These are phyloP conservation scores for Vanessa atalanta DNA, from an alignment of 1,140 invertebrate genomes.

Conservation along the genomic window DNA sequence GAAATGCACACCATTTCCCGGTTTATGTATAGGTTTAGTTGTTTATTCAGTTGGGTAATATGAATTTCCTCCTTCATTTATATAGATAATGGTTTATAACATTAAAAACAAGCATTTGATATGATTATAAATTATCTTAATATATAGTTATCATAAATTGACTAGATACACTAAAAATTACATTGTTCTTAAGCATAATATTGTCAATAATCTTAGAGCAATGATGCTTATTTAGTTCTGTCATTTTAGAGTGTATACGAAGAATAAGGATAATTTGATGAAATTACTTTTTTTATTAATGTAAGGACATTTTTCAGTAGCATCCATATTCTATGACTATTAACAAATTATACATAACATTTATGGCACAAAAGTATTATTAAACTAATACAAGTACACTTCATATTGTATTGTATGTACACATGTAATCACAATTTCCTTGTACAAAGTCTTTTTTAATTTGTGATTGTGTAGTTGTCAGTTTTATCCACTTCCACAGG, in stretches of 20 bases:
- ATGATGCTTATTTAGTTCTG: too few species aligned
- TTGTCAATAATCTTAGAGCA: background rate
- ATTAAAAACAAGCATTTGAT: background rate
- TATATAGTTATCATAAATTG: background rate
- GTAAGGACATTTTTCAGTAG: too few species aligned
- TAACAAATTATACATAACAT: background rate
- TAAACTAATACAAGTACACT: background rate
- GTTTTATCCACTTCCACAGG: slow-evolving; percentile 73
- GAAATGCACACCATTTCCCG: too few species aligned
- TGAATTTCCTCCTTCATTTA: too few species aligned
- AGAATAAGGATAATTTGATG: too few species aligned
- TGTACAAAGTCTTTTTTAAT: slow-evolving; percentile 38
- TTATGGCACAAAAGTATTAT: slow-evolving; percentile 2
- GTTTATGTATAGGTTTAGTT: too few species aligned
- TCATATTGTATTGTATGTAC: background rate
- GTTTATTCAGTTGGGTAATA: too few species aligned
- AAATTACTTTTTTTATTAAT: too few species aligned
- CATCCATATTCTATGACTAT: too few species aligned
- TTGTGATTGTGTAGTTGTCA: slow-evolving; percentile 55
- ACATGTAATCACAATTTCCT: background rate
- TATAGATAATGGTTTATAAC: background rate
- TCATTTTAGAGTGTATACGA: too few species aligned
- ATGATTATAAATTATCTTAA: slow-evolving; percentile 7
- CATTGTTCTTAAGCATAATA: background rate
- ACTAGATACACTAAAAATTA: background rate